phyloP scores from a whole-genome alignment of 2,888 invertebrate genomes.

The Trichogramma evanescens region DNA sequence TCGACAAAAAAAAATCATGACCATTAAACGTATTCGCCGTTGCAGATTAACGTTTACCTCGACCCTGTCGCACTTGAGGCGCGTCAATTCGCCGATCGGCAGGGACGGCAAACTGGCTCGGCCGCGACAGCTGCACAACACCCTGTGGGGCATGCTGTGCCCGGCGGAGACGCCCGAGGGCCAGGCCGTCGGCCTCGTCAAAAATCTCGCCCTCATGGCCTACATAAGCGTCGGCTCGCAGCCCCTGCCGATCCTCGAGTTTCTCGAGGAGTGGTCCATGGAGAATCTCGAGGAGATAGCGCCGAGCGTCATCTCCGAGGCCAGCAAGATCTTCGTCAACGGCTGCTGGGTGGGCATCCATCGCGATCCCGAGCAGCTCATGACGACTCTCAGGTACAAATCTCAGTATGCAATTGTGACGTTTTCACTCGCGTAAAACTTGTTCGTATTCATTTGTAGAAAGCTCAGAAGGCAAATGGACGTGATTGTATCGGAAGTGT shows the following conservation, averaged over 20 bases:
- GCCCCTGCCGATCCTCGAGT: conserved; percentile 98
- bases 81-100: conserved; percentile 98
- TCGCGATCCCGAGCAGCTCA: conserved; percentile 96
- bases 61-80: conserved; percentile 92
- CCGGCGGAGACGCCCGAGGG: conserved; percentile 99
- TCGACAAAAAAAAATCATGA: not conserved
- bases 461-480: conserved; percentile 99
- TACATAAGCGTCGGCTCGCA: conserved; percentile 99
- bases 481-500: conserved; percentile 99
- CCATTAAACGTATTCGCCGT: conserved; percentile 57
- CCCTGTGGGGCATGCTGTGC: conserved; percentile 99
- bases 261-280: conserved; percentile 99
- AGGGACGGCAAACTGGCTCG: conserved; percentile 98
- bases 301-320: conserved; percentile 95
- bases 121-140: conserved; percentile 97
- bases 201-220: conserved; percentile 98
- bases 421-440: not conserved
- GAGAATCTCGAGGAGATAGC: conserved; percentile 99
- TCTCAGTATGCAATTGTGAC: not conserved
- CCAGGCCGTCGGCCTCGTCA: conserved; percentile 91
- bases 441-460: conserved; percentile 49
- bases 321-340: conserved; percentile 99
- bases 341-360: conserved; percentile 99
- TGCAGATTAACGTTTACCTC: conserved; percentile 97
- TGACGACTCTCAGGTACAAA: conserved; percentile 72